Evolutionary conservation across 30 jellyfish, hydroid and myxozoan genomes (phyloP), one percentile per base, ranked within the genome.

Genomic region (Hydractinia echinata): DNA sequence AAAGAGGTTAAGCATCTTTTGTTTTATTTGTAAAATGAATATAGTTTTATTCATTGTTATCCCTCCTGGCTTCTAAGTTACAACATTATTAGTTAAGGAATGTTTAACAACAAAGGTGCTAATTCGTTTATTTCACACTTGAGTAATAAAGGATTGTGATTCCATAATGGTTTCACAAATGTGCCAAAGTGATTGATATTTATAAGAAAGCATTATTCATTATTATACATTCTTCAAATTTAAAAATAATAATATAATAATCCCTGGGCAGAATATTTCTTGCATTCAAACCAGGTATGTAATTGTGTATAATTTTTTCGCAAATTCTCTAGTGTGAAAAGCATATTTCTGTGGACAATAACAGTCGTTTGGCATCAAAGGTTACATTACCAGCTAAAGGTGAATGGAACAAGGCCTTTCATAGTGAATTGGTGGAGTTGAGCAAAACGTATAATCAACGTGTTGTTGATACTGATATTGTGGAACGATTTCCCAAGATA

Each of bases 401-500:
- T 6, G 76, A 76, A 8, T 18, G 13, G 49, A 51, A 44, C 16
- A 76, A 10, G 15, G 76, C 76, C 9, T 76, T 76, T 76, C 84
- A 76, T 76, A 53, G 49, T 10, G 53, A 76, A 1, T 76, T 76
- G 49, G 84, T 76, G 15, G 74, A 76, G 18, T 18, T 76, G 81
- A 15, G 77, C 19, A 55, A 76, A 30, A 54, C 76, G 16, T 76
- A 54, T 55, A 76, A 76, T 54, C 84, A 76, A 55, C 84, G 84
- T 14, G 76, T 53, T 18, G 84, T 76, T 30, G 84, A 76, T 76
- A 5, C 76, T 48, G 84, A 76, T 53, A 76, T 76, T 50, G 15
- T 30, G 49, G 77, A 76, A 52, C 51, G 77, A 76, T 76, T 76
- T 54, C 84, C 84, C 7, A 51, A n/a, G 19, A 76, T 76, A n/a